Evolutionary conservation across 2,113 vertebrate species (phyloP), one percentile per base, ranked within the genome.

Genomic region (Sorex araneus): DNA sequence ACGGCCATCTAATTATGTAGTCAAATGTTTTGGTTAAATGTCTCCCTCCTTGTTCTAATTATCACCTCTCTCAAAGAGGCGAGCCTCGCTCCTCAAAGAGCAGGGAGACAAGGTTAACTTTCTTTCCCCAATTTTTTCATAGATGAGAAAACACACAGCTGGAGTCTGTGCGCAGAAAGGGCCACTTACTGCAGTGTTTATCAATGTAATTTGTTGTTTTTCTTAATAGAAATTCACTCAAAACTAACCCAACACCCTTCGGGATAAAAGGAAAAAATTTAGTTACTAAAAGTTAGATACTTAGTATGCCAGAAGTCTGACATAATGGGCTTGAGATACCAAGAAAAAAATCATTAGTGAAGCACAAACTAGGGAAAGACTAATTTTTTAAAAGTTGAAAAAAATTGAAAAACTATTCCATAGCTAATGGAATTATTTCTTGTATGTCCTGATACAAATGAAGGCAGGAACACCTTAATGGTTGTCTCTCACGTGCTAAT

Each of bases 71-170:
- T 85, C 86, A 92, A 94, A 96, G 76, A 85, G 32, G 28, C 90
- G 86, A 73, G 28, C 83, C 89, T 94, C 89, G 36, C 30, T 92
- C 90, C 81, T 89, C 79, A 92, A 92, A 94, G 78, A 86, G 27
- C 63, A 43, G 45, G 45, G 63, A 94, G 92, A 95, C 79, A 87
- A 88, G 89, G 79, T 95, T 92, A 95, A 88, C 86, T 77, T 94
- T n/a, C 45, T 71, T 83, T 95, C 86, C 92, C 73, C 83, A 93
- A 96, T 54, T 73, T 89, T 64, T 94, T 77, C 63, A 63, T 57
- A 91, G 86, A 87, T 64, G 94, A 97, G 94, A 94, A 96, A 96
- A 95, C 83, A 96, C 91, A 92, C 94, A 97, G 92, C 86, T 92
- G 91, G 96, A 93, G 70, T 88, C 66, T 50, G n/a, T 47, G 70